Evolutionary conservation across 2,888 invertebrate species (phyloP), one percentile per base, ranked within the genome.

Genomic region (Idaea biselata): DNA sequence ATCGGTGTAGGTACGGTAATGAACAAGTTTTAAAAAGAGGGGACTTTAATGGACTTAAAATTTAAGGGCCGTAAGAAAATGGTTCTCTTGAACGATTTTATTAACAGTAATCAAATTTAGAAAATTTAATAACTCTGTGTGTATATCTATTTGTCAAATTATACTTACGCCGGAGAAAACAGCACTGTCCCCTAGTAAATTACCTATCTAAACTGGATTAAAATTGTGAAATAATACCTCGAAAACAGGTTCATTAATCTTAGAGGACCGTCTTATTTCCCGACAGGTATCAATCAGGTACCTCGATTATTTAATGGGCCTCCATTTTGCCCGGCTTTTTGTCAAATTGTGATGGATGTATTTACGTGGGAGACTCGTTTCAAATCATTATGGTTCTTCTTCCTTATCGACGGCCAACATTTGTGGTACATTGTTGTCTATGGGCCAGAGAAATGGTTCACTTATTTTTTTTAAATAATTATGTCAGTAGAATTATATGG

Each of bases 301-400:
- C 14, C 58, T 58, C n/a, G 60, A 18, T 59, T 63, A 65, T 65
- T 63, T 65, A 65, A 65, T 65, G 61, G 60, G 60, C 54, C 57
- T 57, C 59, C 63, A 60, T 61, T 62, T 63, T 59, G 63, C 59
- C 60, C 61, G 63, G 54, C 18, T 17, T 55, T 63, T 60, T 63
- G 62, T 63, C 65, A 63, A 63, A 63, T 65, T 61, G 60, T 63
- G 61, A 65, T 65, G 54, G 61, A 65, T 65, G 59, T 44, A 44
- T 44, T 44, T 44, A 44, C 44, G 44, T 44, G 44, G 44, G 44
- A 44, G 44, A 44, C 44, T 44, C 44, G 44, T 44, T 44, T 44
- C 44, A 44, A 44, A 44, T 44, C 44, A 44, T 44, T 44, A 44
- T 14, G 44, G 44, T 44, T 14, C 44, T 44, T 44, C 44, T 44